Percentiles rank a stretch among this genome's conserved stretches.
Conservation (phyloP, 2,797 vertebrate species). For the Gymnoscopelus braueri region DNA sequence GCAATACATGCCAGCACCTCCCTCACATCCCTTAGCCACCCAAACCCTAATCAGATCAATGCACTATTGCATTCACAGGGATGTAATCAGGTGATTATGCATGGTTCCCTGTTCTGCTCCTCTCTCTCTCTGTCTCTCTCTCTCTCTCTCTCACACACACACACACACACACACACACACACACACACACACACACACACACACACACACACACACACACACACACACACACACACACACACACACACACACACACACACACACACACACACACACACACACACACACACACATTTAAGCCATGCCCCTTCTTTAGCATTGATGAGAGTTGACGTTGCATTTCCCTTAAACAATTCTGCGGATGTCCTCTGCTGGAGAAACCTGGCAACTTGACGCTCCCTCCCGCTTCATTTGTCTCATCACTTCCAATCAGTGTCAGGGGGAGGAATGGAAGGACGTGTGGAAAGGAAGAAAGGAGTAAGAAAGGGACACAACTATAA, state of each 20-base stretch:
- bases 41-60: constrained; percentile 75
- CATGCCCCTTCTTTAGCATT: constrained; percentile 49
- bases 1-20: constrained; percentile 53
- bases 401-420: constrained; percentile 81
- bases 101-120: constrained; percentile 47
- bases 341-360: constrained; percentile 78
- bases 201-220: background rate
- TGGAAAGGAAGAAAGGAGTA: constrained; percentile 42
- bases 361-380: constrained; percentile 72
- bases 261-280: constrained; percentile 19
- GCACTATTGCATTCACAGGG: constrained; percentile 73
- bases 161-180: background rate
- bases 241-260: constrained; percentile 14
- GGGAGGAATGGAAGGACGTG: background rate
- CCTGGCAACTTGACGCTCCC: constrained; percentile 65
- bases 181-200: constrained; percentile 6
- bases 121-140: background rate
- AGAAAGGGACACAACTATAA: background rate
- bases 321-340: constrained; percentile 77
- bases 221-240: background rate
- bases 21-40: constrained; percentile 49
- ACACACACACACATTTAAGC: background rate
- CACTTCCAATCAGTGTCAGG: constrained; percentile 81
- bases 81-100: constrained; percentile 83
- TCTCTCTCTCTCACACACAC: background rate